Percentiles rank a stretch among this genome's conserved stretches.
Conservation (phyloP, 2,888 invertebrate genomes). For the Anthrax anthrax region DNA sequence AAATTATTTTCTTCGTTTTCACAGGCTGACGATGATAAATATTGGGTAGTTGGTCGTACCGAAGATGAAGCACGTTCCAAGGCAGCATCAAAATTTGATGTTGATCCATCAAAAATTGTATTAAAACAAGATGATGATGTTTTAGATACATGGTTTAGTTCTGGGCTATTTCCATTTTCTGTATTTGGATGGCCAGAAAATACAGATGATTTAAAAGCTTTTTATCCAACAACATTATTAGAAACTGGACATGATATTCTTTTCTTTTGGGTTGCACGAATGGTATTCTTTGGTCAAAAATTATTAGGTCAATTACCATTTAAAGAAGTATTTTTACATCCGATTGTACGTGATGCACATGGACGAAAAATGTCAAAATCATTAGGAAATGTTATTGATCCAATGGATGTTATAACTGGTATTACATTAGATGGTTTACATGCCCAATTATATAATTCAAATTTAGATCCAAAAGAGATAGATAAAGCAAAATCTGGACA, state of each 20-base stretch:
- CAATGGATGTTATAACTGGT: conserved; percentile 87
- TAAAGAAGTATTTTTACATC: conserved; percentile 84
- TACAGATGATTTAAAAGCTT: conserved; percentile 52
- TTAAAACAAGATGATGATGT: conserved; percentile 85
- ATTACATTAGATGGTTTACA: conserved; percentile 68
- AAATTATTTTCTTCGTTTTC: too few species aligned
- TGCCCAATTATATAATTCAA: conserved; percentile 56
- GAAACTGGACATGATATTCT: conserved; percentile 97
- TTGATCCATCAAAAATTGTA: conserved; percentile 39
- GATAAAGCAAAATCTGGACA: conserved; percentile 60
- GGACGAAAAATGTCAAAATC: conserved; percentile 99
- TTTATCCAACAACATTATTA: conserved; percentile 82
- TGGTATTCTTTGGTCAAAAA: conserved; percentile 94
- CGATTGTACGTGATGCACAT: conserved; percentile 94
- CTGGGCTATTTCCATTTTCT: conserved; percentile 90
- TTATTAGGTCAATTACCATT: conserved; percentile 87
- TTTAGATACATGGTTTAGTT: conserved; percentile 98
- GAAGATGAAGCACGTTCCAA: conserved; percentile 63
- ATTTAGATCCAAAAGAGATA: conserved; percentile 74
- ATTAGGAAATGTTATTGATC: conserved; percentile 94
- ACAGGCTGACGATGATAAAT: conserved; percentile 38
- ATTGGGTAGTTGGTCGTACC: conserved; percentile 67
- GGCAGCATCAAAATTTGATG: conserved; percentile 55
- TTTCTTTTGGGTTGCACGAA: conserved; percentile 99
- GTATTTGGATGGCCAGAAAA: conserved; percentile 94